These are phyloP conservation scores for Empidonax traillii DNA, from an alignment of 2,113 vertebrate genomes.

Conservation along the genomic window DNA sequence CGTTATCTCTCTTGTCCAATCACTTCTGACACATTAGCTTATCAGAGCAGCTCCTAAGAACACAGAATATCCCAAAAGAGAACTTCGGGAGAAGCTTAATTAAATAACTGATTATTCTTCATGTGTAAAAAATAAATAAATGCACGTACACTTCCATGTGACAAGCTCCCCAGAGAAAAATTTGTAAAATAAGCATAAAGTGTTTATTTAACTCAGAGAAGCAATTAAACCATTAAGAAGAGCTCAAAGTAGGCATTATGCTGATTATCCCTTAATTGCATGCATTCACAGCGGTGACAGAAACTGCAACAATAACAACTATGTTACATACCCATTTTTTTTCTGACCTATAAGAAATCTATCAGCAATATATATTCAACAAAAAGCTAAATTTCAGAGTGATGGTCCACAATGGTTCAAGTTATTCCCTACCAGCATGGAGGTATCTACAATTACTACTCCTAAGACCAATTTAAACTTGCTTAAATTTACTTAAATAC, in stretches of 20 bases:
- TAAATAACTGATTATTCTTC: not conserved
- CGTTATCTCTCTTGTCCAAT: not conserved
- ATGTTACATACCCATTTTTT: not conserved
- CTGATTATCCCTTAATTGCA: conserved; percentile 51
- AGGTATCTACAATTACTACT: not conserved
- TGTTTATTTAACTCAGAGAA: conserved; percentile 47
- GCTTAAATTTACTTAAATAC: not conserved
- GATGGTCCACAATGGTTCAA: not conserved
- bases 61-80: conserved; percentile 24
- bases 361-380: not conserved
- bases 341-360: not conserved
- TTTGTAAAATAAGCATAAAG: conserved; percentile 28
- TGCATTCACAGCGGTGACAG: not conserved
- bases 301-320: not conserved
- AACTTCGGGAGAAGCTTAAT: conserved; percentile 18
- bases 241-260: conserved; percentile 49
- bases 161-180: not conserved
- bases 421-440: not conserved
- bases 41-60: not conserved
- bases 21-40: not conserved
- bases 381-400: not conserved
- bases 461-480: not conserved
- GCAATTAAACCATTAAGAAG: conserved; percentile 57
- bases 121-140: not conserved
- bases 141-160: not conserved